Base-by-base conservation (phyloP, 2,797 vertebrate species). In the Poecilia picta region DNA sequence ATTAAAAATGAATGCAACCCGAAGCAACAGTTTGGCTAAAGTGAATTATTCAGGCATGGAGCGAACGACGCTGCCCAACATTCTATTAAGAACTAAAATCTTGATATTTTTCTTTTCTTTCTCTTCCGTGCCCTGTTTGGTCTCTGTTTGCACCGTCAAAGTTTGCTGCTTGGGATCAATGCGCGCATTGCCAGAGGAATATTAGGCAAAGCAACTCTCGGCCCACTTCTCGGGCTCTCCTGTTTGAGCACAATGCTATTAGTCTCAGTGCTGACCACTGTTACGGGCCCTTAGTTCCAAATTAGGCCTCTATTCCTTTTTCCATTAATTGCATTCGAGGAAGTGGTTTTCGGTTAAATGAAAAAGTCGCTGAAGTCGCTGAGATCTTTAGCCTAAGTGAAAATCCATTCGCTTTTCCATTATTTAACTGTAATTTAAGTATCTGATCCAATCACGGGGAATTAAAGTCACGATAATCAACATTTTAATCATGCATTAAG, bases 1-100 rank as follows among this genome's bases (percentile, higher is more conserved):
- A 95, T 96, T 96, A 95, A 95, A 95, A 93, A 95, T 94, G 93
- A 92, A 96, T 94, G 84, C 85, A 85, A 94, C 94, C 93, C 88
- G 90, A 73, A 96, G 95, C 94, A 95, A 94, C 94, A 95, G 94
- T 96, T 95, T 94, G 94, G 93, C 92, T 93, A 94, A 93, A 92
- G 94, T 94, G 94, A 95, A 96, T 96, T 92, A 96, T 96, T 96
- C 92, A 96, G 90, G 81, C 90, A 75, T 82, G 90, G 91, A 87
- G 93, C 94, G 93, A 91, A 93, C 82, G 91, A 91, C 73, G 89
- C 92, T 91, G 93, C 91, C 91, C 88, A 90, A 88, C 86, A 90
- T 91, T 92, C 93, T 92, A 92, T 94, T 94, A 93, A 75, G 78
- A 89, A 84, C 85, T 82, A 89, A 90, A 93, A 93, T 92, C 89